Base-by-base conservation (phyloP, 1,140 invertebrate genomes). In the Babylonia areolata region DNA sequence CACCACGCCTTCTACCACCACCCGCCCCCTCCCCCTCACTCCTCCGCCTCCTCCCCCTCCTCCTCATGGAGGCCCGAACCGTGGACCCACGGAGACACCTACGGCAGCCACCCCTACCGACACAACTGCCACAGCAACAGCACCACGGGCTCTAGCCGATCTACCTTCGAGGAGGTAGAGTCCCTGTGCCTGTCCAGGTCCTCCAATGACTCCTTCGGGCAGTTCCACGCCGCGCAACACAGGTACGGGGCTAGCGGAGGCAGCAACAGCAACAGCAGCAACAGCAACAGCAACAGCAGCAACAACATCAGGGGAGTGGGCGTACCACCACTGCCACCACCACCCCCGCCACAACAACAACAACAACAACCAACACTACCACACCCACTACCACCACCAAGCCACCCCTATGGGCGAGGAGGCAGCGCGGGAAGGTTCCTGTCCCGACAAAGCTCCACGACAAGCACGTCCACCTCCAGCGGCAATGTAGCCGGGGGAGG, bases 91-190 rank as follows among this genome's bases (percentile, higher is more conserved):
- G 51, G 6, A 28, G 73, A 15, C 46, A 28, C n/a, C 69, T 12
- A n/a, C 40, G 69, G 1, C 46, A 69, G 64, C 2, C 33, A 80
- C 51, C n/a, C n/a, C n/a, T n/a, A n/a, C n/a, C n/a, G n/a, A n/a
- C n/a, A 15, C 46, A 28, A 40, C 69, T 12, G 39, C 40, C 79
- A 3, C 46, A 69, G 64, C 2, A 33, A 80, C 51, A 85, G 85
- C 83, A 33, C 78, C 31, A 51, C n/a, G n/a, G 58, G 78, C 11
- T 88, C 85, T 31, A 85, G 79, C 37, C 23, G 75, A 3, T 89
- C 88, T 9, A 87, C 86, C 1, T 88, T 89, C 35, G 88, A 89
- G 20, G 88, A 89, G 35, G 88, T 89, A 9, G 88, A 89, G 71
- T 89, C 88, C 20, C 64, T 89, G 37, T 89, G 86, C 69, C 33